Evolutionary conservation across 2,113 vertebrate species (phyloP).

Genomic region (Pygoscelis adeliae): DNA sequence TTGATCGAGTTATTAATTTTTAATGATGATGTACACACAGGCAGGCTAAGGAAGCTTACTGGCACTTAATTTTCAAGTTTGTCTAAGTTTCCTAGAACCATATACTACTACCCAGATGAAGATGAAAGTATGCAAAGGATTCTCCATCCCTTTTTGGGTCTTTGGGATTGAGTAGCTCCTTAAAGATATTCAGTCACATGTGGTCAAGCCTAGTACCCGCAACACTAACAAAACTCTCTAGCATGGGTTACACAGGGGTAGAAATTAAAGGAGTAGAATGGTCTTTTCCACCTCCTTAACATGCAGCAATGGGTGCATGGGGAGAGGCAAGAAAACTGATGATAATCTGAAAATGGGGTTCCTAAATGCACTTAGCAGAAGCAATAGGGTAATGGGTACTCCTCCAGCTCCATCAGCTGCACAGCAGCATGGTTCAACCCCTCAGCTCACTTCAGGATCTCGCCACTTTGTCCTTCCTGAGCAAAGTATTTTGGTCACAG

Average conservation of each 20-base stretch:
- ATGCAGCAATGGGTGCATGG: not conserved
- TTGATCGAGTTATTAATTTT: not conserved
- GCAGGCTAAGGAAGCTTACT: not conserved
- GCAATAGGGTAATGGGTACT: not conserved
- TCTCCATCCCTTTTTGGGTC: not conserved
- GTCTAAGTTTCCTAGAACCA: not conserved
- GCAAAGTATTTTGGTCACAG: not conserved
- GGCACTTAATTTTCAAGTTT: not conserved
- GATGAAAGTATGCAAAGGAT: not conserved
- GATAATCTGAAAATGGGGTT: not conserved
- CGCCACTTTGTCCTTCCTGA: not conserved
- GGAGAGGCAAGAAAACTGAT: not conserved
- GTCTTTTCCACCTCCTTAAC: not conserved
- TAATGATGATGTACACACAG: not conserved
- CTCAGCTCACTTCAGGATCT: not conserved
- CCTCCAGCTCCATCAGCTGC: not conserved
- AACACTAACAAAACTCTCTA: not conserved
- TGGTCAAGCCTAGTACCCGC: not conserved
- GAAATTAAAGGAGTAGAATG: not conserved
- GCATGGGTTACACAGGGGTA: not conserved
- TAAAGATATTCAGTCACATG: not conserved
- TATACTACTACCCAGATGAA: not conserved
- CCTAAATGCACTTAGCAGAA: not conserved
- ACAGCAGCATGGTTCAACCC: not conserved
- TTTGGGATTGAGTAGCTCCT: not conserved